Percentiles rank a stretch among this genome's conserved stretches.
Conservation (phyloP, 1,140 invertebrate species). For the Scaptodrosophila lebanonensis region DNA sequence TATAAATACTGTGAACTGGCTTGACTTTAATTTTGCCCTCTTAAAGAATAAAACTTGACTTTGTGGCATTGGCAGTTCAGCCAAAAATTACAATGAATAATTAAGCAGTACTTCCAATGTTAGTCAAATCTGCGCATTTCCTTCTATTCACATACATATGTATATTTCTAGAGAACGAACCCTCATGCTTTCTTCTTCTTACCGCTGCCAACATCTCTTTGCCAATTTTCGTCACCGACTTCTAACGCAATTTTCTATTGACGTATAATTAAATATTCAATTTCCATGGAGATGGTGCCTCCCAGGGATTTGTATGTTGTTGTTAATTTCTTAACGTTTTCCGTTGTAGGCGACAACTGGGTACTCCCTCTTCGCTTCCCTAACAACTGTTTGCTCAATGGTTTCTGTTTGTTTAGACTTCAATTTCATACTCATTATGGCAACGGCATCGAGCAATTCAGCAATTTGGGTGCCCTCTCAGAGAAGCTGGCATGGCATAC, state of each 20-base stretch:
- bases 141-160: constrained; percentile 24
- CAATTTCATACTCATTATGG: constrained; percentile 58
- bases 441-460: constrained; percentile 27
- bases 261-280: constrained; percentile 69
- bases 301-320: constrained; percentile 46
- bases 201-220: not conserved
- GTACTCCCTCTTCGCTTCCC: constrained; percentile 10
- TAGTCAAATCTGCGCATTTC: constrained; percentile 9
- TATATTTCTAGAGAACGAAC: constrained; percentile 24
- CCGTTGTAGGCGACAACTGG: constrained; percentile 5
- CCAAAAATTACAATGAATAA: constrained; percentile 65
- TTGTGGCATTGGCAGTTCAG: constrained; percentile 45
- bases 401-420: constrained; percentile 56
- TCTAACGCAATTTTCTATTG: constrained; percentile 59
- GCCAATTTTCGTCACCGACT: constrained; percentile 58
- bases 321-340: constrained; percentile 10
- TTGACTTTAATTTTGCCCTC: too few species aligned
- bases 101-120: constrained; percentile 48
- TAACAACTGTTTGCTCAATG: constrained; percentile 20
- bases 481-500: not conserved
- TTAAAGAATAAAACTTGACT: constrained; percentile 30
- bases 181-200: not conserved
- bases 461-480: not conserved
- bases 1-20: too few species aligned
- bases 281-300: constrained; percentile 46